Conservation (phyloP, 2,888 invertebrate genomes). For the Drosophila cracens region DNA sequence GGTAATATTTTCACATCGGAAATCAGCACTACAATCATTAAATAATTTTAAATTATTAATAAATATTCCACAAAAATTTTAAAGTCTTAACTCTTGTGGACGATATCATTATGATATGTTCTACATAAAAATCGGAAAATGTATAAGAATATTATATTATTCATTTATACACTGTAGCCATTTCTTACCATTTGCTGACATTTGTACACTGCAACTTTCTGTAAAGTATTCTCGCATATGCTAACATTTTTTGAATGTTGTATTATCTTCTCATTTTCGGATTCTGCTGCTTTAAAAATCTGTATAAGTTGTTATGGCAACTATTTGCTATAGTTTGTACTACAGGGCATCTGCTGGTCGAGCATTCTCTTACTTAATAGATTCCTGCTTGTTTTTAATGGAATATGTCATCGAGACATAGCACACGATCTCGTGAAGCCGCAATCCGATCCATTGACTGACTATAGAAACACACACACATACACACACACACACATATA, state of each 20-base stretch:
- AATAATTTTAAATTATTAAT: not conserved
- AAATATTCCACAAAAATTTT: not conserved
- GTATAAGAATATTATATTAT: not conserved
- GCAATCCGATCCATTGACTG: constrained; percentile 53
- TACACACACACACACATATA: not conserved
- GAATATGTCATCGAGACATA: constrained; percentile 71
- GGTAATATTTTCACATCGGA: not conserved
- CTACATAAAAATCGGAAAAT: not conserved
- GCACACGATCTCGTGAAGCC: constrained; percentile 38
- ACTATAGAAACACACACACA: constrained; percentile 34
- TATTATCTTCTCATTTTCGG: not conserved
- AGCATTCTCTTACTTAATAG: not conserved
- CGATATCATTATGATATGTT: not conserved
- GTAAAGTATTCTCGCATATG: not conserved
- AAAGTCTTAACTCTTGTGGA: not conserved
- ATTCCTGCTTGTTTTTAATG: constrained; percentile 52
- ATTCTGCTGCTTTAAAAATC: not conserved
- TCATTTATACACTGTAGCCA: not conserved
- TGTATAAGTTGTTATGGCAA: not conserved
- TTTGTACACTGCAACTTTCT: not conserved
- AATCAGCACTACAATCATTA: accelerated
- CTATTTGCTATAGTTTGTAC: not conserved
- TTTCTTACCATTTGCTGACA: not conserved
- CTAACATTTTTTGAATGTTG: not conserved
- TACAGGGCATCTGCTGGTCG: constrained; percentile 8